Conservation (phyloP, 2,113 vertebrate species). For the Ceuthmochares aereus region DNA sequence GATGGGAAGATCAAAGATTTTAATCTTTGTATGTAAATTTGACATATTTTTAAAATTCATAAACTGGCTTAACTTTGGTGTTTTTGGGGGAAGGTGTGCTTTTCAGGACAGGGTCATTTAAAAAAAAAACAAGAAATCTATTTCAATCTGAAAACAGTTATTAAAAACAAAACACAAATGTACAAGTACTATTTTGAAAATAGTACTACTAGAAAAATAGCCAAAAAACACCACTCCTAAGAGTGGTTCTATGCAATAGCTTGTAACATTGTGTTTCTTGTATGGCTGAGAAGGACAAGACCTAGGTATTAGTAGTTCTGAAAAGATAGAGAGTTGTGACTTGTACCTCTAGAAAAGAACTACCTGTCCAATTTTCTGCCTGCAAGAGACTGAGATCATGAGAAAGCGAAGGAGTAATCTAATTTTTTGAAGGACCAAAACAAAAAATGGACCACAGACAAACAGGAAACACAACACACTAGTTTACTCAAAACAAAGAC, state of each 20-base stretch:
- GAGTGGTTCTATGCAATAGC: neutral
- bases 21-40: neutral
- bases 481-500: neutral
- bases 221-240: neutral
- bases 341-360: neutral
- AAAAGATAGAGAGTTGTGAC: neutral
- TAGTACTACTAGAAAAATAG: neutral
- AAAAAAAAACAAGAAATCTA: neutral
- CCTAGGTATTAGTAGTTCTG: neutral
- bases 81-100: fast-evolving
- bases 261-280: neutral
- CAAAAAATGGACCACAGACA: neutral
- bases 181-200: neutral
- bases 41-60: neutral
- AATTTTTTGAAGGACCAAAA: neutral
- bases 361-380: neutral
- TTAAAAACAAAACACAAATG: neutral
- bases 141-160: neutral
- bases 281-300: neutral
- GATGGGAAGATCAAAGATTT: neutral
- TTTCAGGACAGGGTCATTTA: neutral
- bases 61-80: neutral
- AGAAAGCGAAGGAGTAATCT: neutral
- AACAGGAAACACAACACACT: neutral
- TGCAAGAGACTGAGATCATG: neutral